A percentile compares a stretch with the other conserved stretches of the same genome.
Conservation (phyloP, 2,888 invertebrate species). For the Microctonus aethiopoides region DNA sequence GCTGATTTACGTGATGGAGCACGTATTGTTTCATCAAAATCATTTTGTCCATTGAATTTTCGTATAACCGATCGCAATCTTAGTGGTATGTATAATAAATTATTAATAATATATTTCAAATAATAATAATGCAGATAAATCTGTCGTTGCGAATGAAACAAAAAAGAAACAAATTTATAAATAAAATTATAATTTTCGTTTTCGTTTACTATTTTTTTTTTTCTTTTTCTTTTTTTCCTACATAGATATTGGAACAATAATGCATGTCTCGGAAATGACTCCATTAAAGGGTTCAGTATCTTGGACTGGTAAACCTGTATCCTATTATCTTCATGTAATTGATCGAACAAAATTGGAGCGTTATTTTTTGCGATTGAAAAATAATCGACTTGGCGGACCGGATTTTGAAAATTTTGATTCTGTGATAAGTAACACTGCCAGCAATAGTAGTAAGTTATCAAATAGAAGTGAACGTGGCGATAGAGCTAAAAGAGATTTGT, state of each 20-base stretch:
- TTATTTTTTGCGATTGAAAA: slow-evolving; percentile 95
- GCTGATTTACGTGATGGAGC: slow-evolving; percentile 96
- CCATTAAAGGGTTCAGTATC: slow-evolving; percentile 96
- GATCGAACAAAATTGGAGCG: slow-evolving; percentile 97
- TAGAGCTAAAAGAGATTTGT: slow-evolving; percentile 69
- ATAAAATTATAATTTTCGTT: no score
- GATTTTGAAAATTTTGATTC: slow-evolving; percentile 64
- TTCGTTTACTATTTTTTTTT: no score
- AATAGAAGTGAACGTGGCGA: slow-evolving; percentile 63
- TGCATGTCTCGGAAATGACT: slow-evolving; percentile 97
- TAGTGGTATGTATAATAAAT: slow-evolving; percentile 73
- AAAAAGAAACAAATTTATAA: neutral
- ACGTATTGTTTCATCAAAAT: slow-evolving; percentile 97
- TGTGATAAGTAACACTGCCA: slow-evolving; percentile 67
- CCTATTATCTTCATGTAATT: slow-evolving; percentile 97
- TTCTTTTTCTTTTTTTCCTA: no score
- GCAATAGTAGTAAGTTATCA: slow-evolving; percentile 61
- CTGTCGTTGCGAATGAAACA: neutral
- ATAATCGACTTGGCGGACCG: slow-evolving; percentile 66
- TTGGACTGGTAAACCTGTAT: slow-evolving; percentile 99
- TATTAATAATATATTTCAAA: neutral
- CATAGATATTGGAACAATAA: slow-evolving; percentile 96
- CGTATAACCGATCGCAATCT: slow-evolving; percentile 97
- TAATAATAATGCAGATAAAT: neutral
- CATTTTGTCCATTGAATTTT: slow-evolving; percentile 98